Evolutionary conservation across 2,797 vertebrate genomes (phyloP).

Genomic region (Dipus sagitta): DNA sequence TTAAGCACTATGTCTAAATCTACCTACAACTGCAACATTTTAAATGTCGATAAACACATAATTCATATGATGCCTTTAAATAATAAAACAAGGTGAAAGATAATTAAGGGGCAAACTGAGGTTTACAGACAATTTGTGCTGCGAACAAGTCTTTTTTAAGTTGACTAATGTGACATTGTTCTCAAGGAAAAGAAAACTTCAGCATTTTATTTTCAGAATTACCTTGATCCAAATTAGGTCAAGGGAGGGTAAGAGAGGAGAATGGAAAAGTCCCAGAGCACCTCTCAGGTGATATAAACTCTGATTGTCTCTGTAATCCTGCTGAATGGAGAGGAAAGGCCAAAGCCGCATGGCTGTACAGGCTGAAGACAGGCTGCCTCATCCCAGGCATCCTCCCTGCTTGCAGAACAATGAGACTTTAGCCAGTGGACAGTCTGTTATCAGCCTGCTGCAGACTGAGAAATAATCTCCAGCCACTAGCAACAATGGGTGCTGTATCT

Average conservation of each 20-base stretch:
- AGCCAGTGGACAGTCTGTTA: conserved; percentile 76
- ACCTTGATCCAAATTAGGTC: conserved; percentile 76
- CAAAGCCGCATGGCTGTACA: neutral
- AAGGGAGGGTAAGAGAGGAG: neutral
- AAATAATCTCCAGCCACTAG: conserved; percentile 80
- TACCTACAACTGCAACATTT: neutral
- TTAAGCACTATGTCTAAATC: conserved; percentile 25
- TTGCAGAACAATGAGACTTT: conserved; percentile 75
- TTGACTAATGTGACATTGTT: conserved; percentile 80
- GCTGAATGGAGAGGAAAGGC: conserved; percentile 28
- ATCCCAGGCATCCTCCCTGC: conserved; percentile 47
- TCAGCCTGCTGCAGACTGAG: conserved; percentile 79
- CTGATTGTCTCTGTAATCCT: conserved; percentile 57
- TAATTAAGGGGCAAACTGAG: conserved; percentile 76
- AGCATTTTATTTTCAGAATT: conserved; percentile 78
- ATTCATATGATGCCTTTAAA: conserved; percentile 69
- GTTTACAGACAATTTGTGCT: conserved; percentile 75
- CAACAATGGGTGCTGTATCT: conserved; percentile 77
- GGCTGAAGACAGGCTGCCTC: neutral
- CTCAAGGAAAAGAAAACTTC: conserved; percentile 75
- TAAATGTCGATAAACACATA: conserved; percentile 71
- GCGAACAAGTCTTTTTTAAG: conserved; percentile 73
- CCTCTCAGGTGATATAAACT: conserved; percentile 56
- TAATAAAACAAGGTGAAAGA: conserved; percentile 81
- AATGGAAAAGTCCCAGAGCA: conserved; percentile 51